A percentile compares a stretch with the other conserved stretches of the same genome.
These are phyloP conservation scores for Melitaea cinxia DNA, from an alignment of 1,140 invertebrate genomes.

Conservation along the genomic window DNA sequence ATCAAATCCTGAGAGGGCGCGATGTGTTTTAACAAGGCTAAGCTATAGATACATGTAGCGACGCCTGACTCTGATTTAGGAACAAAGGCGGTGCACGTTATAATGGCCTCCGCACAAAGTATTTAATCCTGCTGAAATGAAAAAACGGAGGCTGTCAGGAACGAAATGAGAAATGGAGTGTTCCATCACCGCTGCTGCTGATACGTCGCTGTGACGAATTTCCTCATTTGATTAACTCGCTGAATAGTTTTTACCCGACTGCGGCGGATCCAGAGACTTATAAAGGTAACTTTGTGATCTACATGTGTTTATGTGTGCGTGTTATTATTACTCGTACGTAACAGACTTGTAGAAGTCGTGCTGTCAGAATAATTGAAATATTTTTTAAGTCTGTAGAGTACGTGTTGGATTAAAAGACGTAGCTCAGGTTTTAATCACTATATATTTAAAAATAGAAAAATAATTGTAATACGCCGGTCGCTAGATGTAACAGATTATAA, in stretches of 20 bases:
- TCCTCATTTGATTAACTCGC: background rate
- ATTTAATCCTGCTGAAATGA: conserved; percentile 31
- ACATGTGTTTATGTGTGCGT: no score
- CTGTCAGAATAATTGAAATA: no score
- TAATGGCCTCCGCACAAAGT: conserved; percentile 17
- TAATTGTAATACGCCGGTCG: no score
- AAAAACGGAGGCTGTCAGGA: conserved; percentile 17
- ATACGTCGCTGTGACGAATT: background rate
- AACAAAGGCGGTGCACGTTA: conserved; percentile 14
- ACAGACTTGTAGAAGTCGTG: no score
- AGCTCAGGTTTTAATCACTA: no score
- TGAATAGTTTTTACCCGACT: background rate
- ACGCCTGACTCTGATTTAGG: conserved; percentile 9
- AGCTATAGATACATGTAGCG: background rate
- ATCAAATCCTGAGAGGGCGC: background rate
- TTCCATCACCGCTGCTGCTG: background rate
- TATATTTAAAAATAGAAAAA: no score
- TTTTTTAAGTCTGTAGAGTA: no score
- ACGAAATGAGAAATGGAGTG: conserved; percentile 10
- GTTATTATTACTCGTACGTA: no score
- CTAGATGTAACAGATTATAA: no score
- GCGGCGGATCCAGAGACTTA: no score
- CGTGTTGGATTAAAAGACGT: no score
- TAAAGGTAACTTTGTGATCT: no score
- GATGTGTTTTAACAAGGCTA: conserved; percentile 3